These are phyloP conservation scores for Drosophila prostipennis DNA, from an alignment of 2,888 invertebrate species.

Conservation along the genomic window DNA sequence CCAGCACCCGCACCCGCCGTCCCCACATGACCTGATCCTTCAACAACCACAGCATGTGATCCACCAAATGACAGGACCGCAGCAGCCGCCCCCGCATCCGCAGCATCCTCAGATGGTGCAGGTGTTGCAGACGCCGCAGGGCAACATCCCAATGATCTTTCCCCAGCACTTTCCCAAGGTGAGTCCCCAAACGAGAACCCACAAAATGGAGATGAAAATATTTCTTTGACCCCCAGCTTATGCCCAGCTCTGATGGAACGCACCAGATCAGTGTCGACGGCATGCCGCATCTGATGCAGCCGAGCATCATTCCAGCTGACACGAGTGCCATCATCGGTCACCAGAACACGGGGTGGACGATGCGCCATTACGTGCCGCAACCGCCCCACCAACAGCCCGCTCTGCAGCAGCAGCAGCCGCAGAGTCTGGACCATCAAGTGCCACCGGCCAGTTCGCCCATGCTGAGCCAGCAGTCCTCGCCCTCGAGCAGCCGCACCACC, in stretches of 20 bases:
- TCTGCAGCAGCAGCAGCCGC: slow-evolving; percentile 45
- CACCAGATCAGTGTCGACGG: slow-evolving; percentile 79
- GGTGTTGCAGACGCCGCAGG: slow-evolving; percentile 77
- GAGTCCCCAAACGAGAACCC: slow-evolving; percentile 8
- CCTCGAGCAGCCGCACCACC: slow-evolving; percentile 90
- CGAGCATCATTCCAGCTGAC: slow-evolving; percentile 84
- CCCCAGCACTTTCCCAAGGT: slow-evolving; percentile 82
- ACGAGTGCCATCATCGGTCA: slow-evolving; percentile 65
- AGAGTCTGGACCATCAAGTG: slow-evolving; percentile 69
- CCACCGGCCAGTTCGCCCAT: slow-evolving; percentile 88
- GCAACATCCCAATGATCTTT: slow-evolving; percentile 79
- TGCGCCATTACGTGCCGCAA: slow-evolving; percentile 69
- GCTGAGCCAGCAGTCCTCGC: slow-evolving; percentile 90
- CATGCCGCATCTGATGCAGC: slow-evolving; percentile 82
- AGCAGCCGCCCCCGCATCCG: slow-evolving; percentile 57
- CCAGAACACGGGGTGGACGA: slow-evolving; percentile 72
- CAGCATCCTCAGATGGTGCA: slow-evolving; percentile 74
- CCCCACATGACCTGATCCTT: slow-evolving; percentile 55
- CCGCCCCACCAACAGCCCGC: slow-evolving; percentile 51
- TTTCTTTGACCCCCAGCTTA: slow-evolving; percentile 62
- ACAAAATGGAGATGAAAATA: background rate
- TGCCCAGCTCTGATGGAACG: slow-evolving; percentile 77
- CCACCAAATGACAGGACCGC: slow-evolving; percentile 60
- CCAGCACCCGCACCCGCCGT: slow-evolving; percentile 69
- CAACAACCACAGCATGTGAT: slow-evolving; percentile 66